phyloP scores from a whole-genome alignment of 2,113 vertebrate genomes.

The Varanus komodoensis region DNA sequence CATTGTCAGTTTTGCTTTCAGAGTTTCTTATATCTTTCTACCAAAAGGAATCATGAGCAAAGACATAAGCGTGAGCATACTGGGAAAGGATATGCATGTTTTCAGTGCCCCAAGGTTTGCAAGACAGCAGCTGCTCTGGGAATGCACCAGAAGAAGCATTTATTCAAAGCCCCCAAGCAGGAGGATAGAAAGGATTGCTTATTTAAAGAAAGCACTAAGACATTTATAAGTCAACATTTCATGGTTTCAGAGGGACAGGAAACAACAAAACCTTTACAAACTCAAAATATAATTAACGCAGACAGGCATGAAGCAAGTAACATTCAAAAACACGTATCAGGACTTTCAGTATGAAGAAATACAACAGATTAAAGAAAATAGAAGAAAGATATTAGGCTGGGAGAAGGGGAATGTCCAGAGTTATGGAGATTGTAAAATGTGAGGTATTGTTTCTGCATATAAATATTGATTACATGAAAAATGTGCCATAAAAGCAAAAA shows the following conservation, averaged over 20 bases:
- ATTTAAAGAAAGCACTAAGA: slow-evolving; percentile 61
- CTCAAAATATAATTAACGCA: slow-evolving; percentile 56
- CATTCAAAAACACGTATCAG: slow-evolving; percentile 50
- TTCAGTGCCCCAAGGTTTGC: slow-evolving; percentile 86
- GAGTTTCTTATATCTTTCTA: slow-evolving; percentile 95
- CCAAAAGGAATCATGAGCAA: slow-evolving; percentile 95
- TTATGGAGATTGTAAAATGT: slow-evolving; percentile 52
- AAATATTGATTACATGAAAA: slow-evolving; percentile 60
- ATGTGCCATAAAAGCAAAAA: slow-evolving; percentile 36
- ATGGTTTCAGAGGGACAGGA: slow-evolving; percentile 66
- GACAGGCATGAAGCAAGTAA: slow-evolving; percentile 67
- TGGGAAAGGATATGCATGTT: slow-evolving; percentile 82
- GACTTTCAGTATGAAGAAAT: slow-evolving; percentile 62
- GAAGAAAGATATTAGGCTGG: slow-evolving; percentile 39
- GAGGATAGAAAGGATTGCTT: slow-evolving; percentile 67
- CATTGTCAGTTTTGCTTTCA: slow-evolving; percentile 95
- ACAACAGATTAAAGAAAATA: slow-evolving; percentile 14
- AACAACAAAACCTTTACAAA: slow-evolving; percentile 68
- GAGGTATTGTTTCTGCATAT: slow-evolving; percentile 56
- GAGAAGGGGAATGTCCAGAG: slow-evolving; percentile 5
- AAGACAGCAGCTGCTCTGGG: slow-evolving; percentile 86
- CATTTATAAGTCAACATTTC: slow-evolving; percentile 63
- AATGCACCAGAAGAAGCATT: slow-evolving; percentile 87
- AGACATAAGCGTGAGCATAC: slow-evolving; percentile 85
- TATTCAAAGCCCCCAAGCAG: slow-evolving; percentile 77